These are phyloP conservation scores for Acanthococcus lagerstroemiae DNA, from an alignment of 2,888 invertebrate genomes.

Conservation along the genomic window DNA sequence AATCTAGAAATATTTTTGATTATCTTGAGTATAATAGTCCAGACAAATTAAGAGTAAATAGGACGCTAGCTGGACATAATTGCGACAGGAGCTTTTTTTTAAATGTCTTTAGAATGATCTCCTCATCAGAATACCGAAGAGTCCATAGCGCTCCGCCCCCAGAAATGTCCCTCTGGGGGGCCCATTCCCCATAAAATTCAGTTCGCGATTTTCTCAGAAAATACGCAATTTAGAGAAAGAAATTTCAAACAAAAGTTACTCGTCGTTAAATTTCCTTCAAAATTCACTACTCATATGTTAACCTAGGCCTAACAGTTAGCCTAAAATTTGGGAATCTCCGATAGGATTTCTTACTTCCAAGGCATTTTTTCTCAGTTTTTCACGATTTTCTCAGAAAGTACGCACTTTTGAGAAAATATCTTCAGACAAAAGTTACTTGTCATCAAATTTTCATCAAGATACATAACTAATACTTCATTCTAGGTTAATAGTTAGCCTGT, in stretches of 20 bases:
- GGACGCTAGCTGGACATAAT: no score
- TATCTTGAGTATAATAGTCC: no score
- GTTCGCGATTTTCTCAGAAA: background rate
- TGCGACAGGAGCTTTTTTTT: no score
- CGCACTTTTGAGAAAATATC: background rate
- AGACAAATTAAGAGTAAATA: no score
- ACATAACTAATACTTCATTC: background rate
- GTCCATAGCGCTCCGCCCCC: background rate
- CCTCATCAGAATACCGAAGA: background rate
- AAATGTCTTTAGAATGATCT: no score
- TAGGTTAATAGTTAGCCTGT: no score
- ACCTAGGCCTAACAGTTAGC: background rate
- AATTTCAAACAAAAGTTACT: background rate
- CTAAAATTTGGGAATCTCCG: background rate
- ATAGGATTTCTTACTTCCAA: background rate
- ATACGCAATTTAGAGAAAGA: background rate
- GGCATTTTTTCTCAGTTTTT: background rate
- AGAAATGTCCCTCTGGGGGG: background rate
- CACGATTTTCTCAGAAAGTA: background rate
- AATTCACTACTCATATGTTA: background rate
- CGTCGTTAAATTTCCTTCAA: background rate
- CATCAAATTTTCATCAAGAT: background rate
- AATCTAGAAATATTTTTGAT: no score
- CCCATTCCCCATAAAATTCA: background rate
- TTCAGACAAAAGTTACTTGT: background rate